Evolutionary conservation across 2,888 invertebrate genomes (phyloP), one percentile per base, ranked within the genome.

Genomic region (Rhaphigaster nebulosa): DNA sequence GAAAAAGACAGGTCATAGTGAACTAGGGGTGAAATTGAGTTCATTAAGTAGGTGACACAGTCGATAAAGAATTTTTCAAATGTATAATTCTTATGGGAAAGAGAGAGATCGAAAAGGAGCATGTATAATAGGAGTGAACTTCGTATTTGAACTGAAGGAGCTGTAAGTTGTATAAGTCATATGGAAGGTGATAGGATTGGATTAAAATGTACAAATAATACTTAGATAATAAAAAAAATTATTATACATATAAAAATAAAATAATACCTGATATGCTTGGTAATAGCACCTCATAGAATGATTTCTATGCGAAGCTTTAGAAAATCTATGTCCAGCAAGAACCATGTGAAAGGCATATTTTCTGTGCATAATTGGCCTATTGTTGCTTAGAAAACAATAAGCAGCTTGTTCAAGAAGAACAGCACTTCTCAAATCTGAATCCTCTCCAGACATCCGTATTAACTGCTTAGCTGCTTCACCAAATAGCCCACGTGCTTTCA

Each of bases 331-430:
- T 0, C 99, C 99, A 34, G 99, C 98, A 41, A 99, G 95, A 38
- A 99, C 98, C 95, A 98, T 97, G 93, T 99, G 98, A 94, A 99
- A 98, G 29, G 99, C 98, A 94, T 98, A 99, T 94, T 99, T 99
- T 90, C 99, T 95, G 92, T 97, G 95, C 97, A 98, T 97, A 90
- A 95, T 95, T 52, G 96, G 96, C 92, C 95, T 94, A 29, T 95
- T 94, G 18, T 95, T 95, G 84, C 95, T 94, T 8, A 98, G 94
- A 93, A 98, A 99, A 93, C 98, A 98, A 93, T 98, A 97, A 0
- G 99, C 97, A 0, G 99, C 99, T 94, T 99, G 99, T 94, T 99
- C 99, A 88, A 99, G 94, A 90, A 99, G 94, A 93, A 99, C 95
- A 15, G 99, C 99, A 92, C 98, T 98, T 91, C 98, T 95, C 90